Percentiles rank a stretch among this genome's conserved stretches.
Evolutionary conservation across 2,888 invertebrate genomes (phyloP).

Genomic region (Drosophila cyrtoloma): DNA sequence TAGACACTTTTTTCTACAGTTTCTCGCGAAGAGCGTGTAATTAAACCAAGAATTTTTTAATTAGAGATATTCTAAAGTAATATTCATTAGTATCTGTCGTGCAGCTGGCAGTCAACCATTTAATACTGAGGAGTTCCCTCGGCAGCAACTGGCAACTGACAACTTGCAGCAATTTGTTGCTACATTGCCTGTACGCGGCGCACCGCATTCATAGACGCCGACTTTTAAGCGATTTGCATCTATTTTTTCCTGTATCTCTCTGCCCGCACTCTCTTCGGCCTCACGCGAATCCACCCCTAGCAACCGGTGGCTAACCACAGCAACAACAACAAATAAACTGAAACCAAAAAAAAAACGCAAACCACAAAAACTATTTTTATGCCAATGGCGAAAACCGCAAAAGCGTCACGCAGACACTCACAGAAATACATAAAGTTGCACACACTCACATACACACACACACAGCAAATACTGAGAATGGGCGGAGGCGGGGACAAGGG

Average conservation of each 20-base stretch:
- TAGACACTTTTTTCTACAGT: neutral
- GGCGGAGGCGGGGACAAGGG: neutral
- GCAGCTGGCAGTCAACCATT: conserved; percentile 2
- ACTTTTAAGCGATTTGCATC: conserved; percentile 44
- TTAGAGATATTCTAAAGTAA: neutral
- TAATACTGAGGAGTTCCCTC: neutral
- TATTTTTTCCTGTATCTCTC: conserved; percentile 31
- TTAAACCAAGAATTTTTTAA: neutral
- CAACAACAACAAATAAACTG: conserved; percentile 17
- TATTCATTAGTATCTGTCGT: conserved; percentile 9
- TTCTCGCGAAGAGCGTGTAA: neutral
- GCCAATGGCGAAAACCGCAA: conserved; percentile 67
- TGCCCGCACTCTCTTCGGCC: conserved; percentile 23
- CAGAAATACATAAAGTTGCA: conserved; percentile 43
- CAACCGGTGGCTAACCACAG: conserved; percentile 57
- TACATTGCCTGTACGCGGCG: conserved; percentile 49
- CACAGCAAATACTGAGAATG: conserved; percentile 22
- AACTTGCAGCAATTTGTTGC: conserved; percentile 19
- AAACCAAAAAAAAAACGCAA: conserved; percentile 20
- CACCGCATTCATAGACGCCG: conserved; percentile 19
- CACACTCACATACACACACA: conserved; percentile 36
- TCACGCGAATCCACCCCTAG: conserved; percentile 68
- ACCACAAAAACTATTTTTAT: conserved; percentile 73
- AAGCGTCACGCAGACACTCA: conserved; percentile 44
- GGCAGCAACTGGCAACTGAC: neutral